Percentiles rank a stretch among this genome's conserved stretches.
Evolutionary conservation across 2,888 invertebrate genomes (phyloP).

Genomic region (Allacma fusca): DNA sequence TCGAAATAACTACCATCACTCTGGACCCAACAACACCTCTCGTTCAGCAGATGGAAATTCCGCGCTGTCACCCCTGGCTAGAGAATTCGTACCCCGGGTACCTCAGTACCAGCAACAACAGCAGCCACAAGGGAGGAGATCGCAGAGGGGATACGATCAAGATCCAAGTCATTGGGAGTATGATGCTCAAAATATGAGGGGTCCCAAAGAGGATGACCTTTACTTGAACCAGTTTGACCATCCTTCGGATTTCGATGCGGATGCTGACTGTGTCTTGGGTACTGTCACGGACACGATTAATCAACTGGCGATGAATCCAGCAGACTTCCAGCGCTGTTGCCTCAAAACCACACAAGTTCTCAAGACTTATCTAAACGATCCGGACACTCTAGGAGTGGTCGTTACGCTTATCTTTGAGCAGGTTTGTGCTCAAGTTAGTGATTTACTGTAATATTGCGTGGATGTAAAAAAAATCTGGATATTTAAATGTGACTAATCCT

Average conservation of each 20-base stretch:
- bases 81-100: constrained; percentile 53
- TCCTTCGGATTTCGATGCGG: constrained; percentile 33
- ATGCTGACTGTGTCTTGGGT: constrained; percentile 50
- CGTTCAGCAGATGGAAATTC: neutral
- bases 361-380: constrained; percentile 51
- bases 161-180: neutral
- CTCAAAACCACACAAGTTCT: constrained; percentile 51
- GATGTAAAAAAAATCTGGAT: neutral
- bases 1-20: constrained; percentile 5
- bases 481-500: too few relatives aligned
- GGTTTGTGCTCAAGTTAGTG: constrained; percentile 43
- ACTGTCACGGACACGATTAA: constrained; percentile 56
- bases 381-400: constrained; percentile 56
- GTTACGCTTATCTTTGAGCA: constrained; percentile 57
- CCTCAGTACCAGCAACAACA: constrained; percentile 21
- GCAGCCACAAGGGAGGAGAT: neutral
- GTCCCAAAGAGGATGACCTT: neutral
- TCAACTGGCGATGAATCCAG: constrained; percentile 53
- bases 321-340: constrained; percentile 52
- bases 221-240: neutral
- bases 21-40: neutral
- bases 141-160: neutral
- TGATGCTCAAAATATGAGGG: neutral
- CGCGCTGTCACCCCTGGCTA: constrained; percentile 50
- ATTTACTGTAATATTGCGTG: neutral